These are phyloP conservation scores for Oreochromis spilurus DNA, from an alignment of 2,113 vertebrate species.

Conservation along the genomic window DNA sequence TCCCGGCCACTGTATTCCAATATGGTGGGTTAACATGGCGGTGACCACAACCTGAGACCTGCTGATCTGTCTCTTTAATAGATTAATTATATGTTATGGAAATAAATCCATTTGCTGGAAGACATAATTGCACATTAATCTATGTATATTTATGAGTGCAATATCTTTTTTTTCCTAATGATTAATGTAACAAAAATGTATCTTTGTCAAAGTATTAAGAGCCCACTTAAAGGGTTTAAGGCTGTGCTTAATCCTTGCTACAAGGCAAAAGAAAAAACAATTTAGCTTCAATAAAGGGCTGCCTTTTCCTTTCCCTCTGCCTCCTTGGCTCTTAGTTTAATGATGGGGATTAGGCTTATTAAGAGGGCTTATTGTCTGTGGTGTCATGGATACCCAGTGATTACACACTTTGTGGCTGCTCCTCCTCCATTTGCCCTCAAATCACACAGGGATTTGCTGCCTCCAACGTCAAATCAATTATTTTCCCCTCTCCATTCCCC, in stretches of 20 bases:
- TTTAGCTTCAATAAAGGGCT: slow-evolving; percentile 80
- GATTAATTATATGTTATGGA: neutral
- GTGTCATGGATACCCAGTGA: slow-evolving; percentile 68
- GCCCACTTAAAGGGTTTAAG: slow-evolving; percentile 80
- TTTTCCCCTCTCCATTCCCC: neutral
- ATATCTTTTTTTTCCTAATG: neutral
- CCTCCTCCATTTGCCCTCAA: slow-evolving; percentile 53
- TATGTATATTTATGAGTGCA: neutral
- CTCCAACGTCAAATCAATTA: slow-evolving; percentile 67
- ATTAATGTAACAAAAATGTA: neutral
- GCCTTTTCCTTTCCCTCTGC: slow-evolving; percentile 73
- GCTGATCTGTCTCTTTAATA: neutral
- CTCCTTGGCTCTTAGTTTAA: slow-evolving; percentile 11
- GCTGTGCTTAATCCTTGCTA: slow-evolving; percentile 27
- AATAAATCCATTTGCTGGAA: neutral
- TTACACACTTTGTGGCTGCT: slow-evolving; percentile 59
- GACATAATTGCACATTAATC: neutral
- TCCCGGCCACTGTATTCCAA: neutral
- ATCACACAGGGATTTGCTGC: slow-evolving; percentile 41
- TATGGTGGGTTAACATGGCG: neutral
- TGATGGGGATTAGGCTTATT: slow-evolving; percentile 64
- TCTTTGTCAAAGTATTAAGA: slow-evolving; percentile 15
- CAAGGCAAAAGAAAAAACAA: slow-evolving; percentile 76
- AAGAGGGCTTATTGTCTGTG: slow-evolving; percentile 69
- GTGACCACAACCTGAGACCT: neutral